Percentiles rank a stretch among this genome's conserved stretches.
Evolutionary conservation across 2,888 invertebrate genomes (phyloP).

Genomic region (Tortrix viridana): DNA sequence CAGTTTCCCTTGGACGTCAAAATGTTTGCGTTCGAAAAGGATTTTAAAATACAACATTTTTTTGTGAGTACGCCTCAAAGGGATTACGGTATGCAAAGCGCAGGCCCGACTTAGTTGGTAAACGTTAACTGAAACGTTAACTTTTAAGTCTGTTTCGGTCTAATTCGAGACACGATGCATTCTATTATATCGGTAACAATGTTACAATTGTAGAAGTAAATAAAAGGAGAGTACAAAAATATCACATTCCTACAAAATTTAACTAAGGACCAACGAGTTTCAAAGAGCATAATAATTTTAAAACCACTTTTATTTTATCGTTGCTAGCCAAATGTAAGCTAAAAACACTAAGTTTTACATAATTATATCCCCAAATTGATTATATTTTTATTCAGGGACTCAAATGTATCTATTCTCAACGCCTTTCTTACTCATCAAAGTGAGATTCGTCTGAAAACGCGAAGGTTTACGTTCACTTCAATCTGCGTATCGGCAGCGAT

Average conservation of each 20-base stretch:
- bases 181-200: not conserved
- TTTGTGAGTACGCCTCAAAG: constrained; percentile 66
- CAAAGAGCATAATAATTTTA: too few relatives aligned
- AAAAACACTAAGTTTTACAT: not conserved
- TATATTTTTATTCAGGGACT: not conserved
- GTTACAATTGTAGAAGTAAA: not conserved
- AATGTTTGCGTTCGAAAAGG: constrained; percentile 76
- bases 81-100: constrained; percentile 78
- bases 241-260: too few relatives aligned
- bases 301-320: too few relatives aligned
- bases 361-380: not conserved
- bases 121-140: constrained; percentile 54
- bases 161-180: constrained; percentile 15
- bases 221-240: not conserved
- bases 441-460: constrained; percentile 40
- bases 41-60: constrained; percentile 83
- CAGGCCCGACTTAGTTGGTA: constrained; percentile 49
- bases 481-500: constrained; percentile 53
- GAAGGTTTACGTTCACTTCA: constrained; percentile 50
- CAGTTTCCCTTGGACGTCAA: constrained; percentile 79
- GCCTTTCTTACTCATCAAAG: constrained; percentile 3
- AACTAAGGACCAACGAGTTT: too few relatives aligned
- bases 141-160: constrained; percentile 42
- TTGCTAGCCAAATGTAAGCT: too few relatives aligned
- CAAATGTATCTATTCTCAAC: not conserved